phyloP scores from a whole-genome alignment of 2,888 invertebrate species.

The Chelonus formosanus region DNA sequence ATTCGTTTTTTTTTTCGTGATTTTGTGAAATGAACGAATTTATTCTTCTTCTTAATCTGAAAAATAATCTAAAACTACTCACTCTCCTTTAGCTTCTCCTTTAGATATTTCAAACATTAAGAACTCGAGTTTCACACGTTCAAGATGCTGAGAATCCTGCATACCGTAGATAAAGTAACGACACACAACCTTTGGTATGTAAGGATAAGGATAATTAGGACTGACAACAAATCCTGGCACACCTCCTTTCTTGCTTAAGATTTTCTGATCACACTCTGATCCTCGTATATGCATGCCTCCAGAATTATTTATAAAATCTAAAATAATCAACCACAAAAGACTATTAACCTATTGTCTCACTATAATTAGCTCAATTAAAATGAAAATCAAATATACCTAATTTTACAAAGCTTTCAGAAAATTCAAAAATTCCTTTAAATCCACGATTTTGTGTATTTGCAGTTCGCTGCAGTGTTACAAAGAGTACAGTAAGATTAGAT shows the following conservation, averaged over 20 bases:
- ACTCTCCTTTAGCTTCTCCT: conserved; percentile 82
- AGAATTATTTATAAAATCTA: conserved; percentile 91
- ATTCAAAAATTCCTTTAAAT: conserved; percentile 98
- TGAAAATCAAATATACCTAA: conserved; percentile 72
- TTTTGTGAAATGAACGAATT: too few relatives aligned
- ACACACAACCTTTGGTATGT: conserved; percentile 95
- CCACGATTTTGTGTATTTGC: conserved; percentile 97
- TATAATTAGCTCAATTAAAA: too few relatives aligned
- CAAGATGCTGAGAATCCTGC: conserved; percentile 96
- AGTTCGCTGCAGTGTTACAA: conserved; percentile 89
- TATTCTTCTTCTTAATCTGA: too few relatives aligned
- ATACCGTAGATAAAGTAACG: conserved; percentile 98
- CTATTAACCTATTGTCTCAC: background rate
- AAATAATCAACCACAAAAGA: background rate
- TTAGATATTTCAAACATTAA: conserved; percentile 90
- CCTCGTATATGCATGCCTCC: conserved; percentile 95
- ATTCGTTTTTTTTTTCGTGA: too few relatives aligned
- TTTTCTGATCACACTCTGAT: conserved; percentile 98
- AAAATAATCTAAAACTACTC: conserved; percentile 64
- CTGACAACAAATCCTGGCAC: conserved; percentile 88
- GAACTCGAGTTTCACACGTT: conserved; percentile 91
- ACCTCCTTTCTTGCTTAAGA: conserved; percentile 92
- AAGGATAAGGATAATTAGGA: conserved; percentile 95
- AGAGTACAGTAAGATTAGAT: conserved; percentile 88
- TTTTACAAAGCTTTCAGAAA: conserved; percentile 98